Evolutionary conservation across 1,140 invertebrate genomes (phyloP), one percentile per base, ranked within the genome.

Genomic region (Sinonovacula constricta): DNA sequence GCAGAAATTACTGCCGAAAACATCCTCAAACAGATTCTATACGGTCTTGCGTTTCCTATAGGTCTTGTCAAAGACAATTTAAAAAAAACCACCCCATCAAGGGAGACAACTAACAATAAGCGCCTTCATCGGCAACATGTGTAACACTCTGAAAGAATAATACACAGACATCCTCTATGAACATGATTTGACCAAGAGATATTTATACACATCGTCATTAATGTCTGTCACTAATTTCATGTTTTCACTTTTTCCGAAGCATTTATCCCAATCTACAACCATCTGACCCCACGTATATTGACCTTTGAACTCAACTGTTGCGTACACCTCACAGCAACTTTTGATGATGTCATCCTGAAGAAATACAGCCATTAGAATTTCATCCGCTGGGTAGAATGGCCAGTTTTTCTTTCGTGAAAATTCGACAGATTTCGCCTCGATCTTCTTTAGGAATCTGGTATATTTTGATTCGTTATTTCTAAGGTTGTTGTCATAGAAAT

Each of bases 271-370:
- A 53, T 76, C 72, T 0, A 76, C 62, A 57, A 76, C 72, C 72
- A 76, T 76, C 24, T 76, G 72, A 10, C 72, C 72, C 60, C 54
- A 76, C 4, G 72, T 76, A 18, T 66, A 67, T 15, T 76, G 72
- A 18, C 72, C 72, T 59, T 76, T 76, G 15, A 65, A 7, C 34
- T 76, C 72, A 12, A 76, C 72, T n/a, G 60, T 76, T 36, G 72
- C 72, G 53, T 76, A 76, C 5, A 76, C 72, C 30, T 65, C 54
- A 57, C n/a, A 4, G 31, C 62, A 28, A 14, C n/a, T 39, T 57
- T 76, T 76, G 34, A 76, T 59, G 53, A 76, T 62, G 63, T 76
- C 53, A 45, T 22, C 10, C 36, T 57, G 26, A 14, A 76, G 51
- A 67, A 15, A 36, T 15, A 33, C 39, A 14, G 72, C 60, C 12